A percentile compares a stretch with the other conserved stretches of the same genome.
Conservation (phyloP, 92 coral and sea anemone genomes). For the Plumapathes pennacea region DNA sequence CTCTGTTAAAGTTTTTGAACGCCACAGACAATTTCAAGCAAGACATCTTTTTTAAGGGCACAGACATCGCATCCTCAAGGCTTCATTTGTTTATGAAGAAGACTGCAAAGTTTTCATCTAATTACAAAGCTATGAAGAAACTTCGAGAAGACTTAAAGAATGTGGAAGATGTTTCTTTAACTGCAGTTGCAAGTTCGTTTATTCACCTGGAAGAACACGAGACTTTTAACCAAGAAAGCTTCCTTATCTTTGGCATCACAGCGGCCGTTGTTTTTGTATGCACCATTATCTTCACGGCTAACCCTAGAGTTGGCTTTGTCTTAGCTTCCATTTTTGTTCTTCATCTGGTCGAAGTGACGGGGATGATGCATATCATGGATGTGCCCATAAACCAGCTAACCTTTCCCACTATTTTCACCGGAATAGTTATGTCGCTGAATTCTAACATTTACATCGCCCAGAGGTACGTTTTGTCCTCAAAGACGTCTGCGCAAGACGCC, state of each 20-base stretch:
- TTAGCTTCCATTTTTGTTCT: constrained; percentile 24
- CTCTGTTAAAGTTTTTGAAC: constrained; percentile 26
- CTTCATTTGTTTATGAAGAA: constrained; percentile 25
- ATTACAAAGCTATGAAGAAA: neutral
- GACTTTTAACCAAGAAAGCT: constrained; percentile 3
- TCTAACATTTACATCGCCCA: constrained; percentile 33
- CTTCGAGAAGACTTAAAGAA: constrained; percentile 7
- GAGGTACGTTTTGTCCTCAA: constrained; percentile 24
- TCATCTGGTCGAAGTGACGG: constrained; percentile 22
- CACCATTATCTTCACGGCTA: constrained; percentile 33
- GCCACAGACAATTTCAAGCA: constrained; percentile 3
- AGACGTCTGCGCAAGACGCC: constrained; percentile 8
- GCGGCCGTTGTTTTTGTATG: constrained; percentile 20
- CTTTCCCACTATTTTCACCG: constrained; percentile 30
- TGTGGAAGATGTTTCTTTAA: neutral
- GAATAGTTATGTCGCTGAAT: constrained; percentile 15
- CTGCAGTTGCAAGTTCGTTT: constrained; percentile 19
- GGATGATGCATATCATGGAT: constrained; percentile 8
- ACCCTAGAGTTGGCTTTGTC: constrained; percentile 32
- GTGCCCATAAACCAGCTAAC: constrained; percentile 46
- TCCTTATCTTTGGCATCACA: constrained; percentile 15
- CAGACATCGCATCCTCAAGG: constrained; percentile 18
- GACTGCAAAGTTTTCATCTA: constrained; percentile 1
- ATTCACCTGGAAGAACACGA: constrained; percentile 15
- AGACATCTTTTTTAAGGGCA: constrained; percentile 15